phyloP scores from a whole-genome alignment of 2,888 invertebrate genomes.

The Artemia sp. region DNA sequence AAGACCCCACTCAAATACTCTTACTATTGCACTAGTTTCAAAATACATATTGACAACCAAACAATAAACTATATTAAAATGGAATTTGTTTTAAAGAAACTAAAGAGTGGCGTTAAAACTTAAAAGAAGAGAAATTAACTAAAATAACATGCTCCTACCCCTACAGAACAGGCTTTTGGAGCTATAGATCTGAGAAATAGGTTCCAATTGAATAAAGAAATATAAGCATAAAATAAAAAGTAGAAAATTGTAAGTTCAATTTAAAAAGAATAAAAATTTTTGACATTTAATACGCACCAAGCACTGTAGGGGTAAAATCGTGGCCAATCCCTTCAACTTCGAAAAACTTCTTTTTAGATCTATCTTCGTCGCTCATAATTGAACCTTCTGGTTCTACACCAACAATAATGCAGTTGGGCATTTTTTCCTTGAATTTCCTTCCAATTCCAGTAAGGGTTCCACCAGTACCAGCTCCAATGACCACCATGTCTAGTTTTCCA shows the following conservation, averaged over 20 bases:
- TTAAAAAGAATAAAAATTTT: conserved; percentile 6
- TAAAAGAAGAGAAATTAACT: too few species aligned
- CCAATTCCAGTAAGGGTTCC: conserved; percentile 42
- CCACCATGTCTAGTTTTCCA: conserved; percentile 38
- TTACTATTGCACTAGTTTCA: too few species aligned
- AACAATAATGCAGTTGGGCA: conserved; percentile 37
- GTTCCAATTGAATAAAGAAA: background rate
- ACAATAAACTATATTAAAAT: too few species aligned
- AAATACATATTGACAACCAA: too few species aligned
- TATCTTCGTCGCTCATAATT: conserved; percentile 38
- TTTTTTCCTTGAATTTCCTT: conserved; percentile 38
- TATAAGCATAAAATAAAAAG: conserved; percentile 10
- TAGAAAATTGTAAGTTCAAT: background rate
- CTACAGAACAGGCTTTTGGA: background rate
- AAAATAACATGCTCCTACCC: too few species aligned
- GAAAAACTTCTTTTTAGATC: conserved; percentile 35
- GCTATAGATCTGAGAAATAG: conserved; percentile 4
- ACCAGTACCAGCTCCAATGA: conserved; percentile 39
- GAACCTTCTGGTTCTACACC: conserved; percentile 41
- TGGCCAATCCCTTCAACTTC: conserved; percentile 46
- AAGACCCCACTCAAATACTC: too few species aligned
- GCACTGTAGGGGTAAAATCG: conserved; percentile 42
- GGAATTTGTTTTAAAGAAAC: too few species aligned
- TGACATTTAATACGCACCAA: conserved; percentile 31
- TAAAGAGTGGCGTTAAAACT: too few species aligned